Evolutionary conservation across 2,888 invertebrate species (phyloP).

Genomic region (Nineta flava): DNA sequence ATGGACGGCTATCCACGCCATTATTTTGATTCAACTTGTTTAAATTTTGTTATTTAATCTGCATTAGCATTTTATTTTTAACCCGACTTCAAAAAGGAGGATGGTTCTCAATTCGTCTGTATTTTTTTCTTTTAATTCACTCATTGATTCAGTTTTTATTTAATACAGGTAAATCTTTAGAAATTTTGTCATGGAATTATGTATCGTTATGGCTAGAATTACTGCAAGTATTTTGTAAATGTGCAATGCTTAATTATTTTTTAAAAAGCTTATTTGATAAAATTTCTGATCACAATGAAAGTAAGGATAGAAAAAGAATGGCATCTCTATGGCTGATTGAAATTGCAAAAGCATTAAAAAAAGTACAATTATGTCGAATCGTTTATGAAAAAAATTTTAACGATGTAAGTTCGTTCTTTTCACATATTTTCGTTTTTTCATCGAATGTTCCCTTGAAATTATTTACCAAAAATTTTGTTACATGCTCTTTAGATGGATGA

Average conservation of each 20-base stretch:
- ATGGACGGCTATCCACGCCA: too few relatives aligned
- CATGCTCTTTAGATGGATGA: neutral
- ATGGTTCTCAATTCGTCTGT: too few relatives aligned
- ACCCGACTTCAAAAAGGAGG: too few relatives aligned
- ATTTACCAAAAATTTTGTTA: neutral
- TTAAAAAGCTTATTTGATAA: neutral
- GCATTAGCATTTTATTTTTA: too few relatives aligned
- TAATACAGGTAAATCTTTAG: neutral
- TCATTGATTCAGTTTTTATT: neutral
- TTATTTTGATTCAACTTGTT: too few relatives aligned
- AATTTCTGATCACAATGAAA: neutral
- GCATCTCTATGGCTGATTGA: conserved; percentile 3
- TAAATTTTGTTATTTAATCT: too few relatives aligned
- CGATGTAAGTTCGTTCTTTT: neutral
- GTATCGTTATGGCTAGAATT: neutral
- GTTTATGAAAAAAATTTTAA: neutral
- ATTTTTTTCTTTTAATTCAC: neutral
- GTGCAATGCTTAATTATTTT: neutral
- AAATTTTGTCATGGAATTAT: conserved; percentile 3
- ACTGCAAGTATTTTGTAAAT: neutral
- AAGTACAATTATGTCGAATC: neutral
- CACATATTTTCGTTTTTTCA: too few relatives aligned
- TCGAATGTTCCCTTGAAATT: neutral
- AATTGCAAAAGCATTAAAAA: conserved; percentile 3
- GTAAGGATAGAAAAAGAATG: neutral